Conservation (phyloP, 1,140 invertebrate species). For the Sipha flava region DNA sequence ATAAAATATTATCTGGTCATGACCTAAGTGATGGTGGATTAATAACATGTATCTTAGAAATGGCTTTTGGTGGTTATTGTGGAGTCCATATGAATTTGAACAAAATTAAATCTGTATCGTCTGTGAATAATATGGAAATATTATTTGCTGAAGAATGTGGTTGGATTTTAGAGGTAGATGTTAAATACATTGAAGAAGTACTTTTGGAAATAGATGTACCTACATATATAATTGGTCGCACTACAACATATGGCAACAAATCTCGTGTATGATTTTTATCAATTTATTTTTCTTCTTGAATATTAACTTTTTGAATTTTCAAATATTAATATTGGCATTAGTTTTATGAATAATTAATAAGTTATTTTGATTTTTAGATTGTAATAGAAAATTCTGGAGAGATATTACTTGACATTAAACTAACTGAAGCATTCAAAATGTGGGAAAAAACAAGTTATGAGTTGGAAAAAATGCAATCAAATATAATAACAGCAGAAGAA, state of each 20-base stretch:
- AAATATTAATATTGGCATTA: not conserved
- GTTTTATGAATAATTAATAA: not conserved
- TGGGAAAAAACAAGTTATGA: constrained; percentile 96
- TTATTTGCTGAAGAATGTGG: constrained; percentile 89
- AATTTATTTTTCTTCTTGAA: not conserved
- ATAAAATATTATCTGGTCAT: constrained; percentile 76
- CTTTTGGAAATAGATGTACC: constrained; percentile 51
- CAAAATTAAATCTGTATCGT: constrained; percentile 40
- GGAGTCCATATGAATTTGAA: constrained; percentile 62
- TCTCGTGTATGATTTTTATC: constrained; percentile 47
- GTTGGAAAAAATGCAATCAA: constrained; percentile 75
- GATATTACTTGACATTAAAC: constrained; percentile 53
- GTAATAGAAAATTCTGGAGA: constrained; percentile 53
- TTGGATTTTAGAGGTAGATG: constrained; percentile 75
- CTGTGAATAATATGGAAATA: constrained; percentile 48
- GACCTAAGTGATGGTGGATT: constrained; percentile 95
- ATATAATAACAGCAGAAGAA: constrained; percentile 63
- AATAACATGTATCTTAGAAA: constrained; percentile 82
- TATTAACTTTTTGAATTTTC: not conserved
- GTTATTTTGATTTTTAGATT: constrained; percentile 42
- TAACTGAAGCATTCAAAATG: constrained; percentile 61
- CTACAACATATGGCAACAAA: constrained; percentile 56
- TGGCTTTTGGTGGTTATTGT: constrained; percentile 86
- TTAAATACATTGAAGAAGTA: constrained; percentile 51
- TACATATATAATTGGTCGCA: constrained; percentile 64